Conservation (phyloP, 2,797 vertebrate genomes). For the Sebastes oblongus region DNA sequence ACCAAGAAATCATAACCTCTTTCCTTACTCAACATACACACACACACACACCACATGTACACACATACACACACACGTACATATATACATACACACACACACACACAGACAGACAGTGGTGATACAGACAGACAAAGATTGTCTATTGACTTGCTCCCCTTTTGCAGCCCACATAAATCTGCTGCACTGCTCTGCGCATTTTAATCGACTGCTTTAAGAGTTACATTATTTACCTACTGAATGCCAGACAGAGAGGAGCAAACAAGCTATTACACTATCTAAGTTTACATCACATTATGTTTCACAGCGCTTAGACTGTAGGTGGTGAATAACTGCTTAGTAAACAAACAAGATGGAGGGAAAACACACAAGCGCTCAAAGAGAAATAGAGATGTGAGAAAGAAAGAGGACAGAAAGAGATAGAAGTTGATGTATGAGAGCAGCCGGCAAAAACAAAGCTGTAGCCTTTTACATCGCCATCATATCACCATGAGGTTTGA, state of each 20-base stretch:
- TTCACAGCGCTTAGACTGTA: conserved; percentile 49
- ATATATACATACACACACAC: no score
- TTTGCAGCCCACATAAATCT: conserved; percentile 56
- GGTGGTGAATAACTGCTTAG: conserved; percentile 35
- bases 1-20: neutral
- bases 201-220: conserved; percentile 68
- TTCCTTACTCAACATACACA: neutral
- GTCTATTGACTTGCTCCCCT: conserved; percentile 43
- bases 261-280: conserved; percentile 73
- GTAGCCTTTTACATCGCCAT: neutral
- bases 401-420: neutral
- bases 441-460: neutral
- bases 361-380: neutral
- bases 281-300: conserved; percentile 70
- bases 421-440: neutral
- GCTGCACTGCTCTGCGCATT: conserved; percentile 47
- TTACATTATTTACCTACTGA: conserved; percentile 66
- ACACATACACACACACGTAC: neutral
- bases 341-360: conserved; percentile 38
- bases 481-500: neutral
- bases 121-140: conserved; percentile 32
- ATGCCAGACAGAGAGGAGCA: conserved; percentile 59
- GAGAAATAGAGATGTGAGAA: conserved; percentile 2
- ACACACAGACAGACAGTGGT: neutral
- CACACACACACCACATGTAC: neutral